Percentiles rank a stretch among this genome's conserved stretches.
phyloP scores from a whole-genome alignment of 2,113 vertebrate genomes.

The Percopsis transmontana region DNA sequence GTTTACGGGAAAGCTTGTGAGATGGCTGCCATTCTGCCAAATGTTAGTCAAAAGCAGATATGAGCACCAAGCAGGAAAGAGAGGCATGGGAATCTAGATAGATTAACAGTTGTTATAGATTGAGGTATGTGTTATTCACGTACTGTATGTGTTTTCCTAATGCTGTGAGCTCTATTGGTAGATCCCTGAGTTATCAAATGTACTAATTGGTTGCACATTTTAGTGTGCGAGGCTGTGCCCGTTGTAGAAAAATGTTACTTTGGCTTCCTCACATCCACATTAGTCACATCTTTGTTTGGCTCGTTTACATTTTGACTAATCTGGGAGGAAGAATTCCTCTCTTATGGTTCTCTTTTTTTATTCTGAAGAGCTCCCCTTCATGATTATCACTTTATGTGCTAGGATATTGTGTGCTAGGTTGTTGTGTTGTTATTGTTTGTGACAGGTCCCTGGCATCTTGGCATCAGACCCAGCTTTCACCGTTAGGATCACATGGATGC shows the following conservation, averaged over 20 bases:
- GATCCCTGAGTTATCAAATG: conserved; percentile 21
- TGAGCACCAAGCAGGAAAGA: conserved; percentile 25
- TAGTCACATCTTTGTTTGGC: conserved; percentile 68
- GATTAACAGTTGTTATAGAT: conserved; percentile 38
- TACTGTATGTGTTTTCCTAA: background rate
- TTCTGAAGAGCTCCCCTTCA: background rate
- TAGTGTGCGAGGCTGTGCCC: conserved; percentile 30
- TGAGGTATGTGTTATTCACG: conserved; percentile 20
- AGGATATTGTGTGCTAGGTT: conserved; percentile 17
- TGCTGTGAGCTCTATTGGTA: background rate
- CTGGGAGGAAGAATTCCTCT: conserved; percentile 17
- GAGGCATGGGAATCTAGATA: conserved; percentile 33
- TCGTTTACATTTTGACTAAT: conserved; percentile 60
- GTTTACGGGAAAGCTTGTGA: conserved; percentile 70
- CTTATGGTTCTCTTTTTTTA: conserved; percentile 38
- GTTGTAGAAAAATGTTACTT: conserved; percentile 22
- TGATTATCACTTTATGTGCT: background rate
- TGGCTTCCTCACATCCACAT: conserved; percentile 63
- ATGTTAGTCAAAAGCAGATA: conserved; percentile 55
- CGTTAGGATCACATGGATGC: conserved; percentile 57
- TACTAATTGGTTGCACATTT: conserved; percentile 18
- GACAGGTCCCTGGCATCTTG: conserved; percentile 57
- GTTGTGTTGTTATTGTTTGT: conserved; percentile 47
- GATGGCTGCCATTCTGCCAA: conserved; percentile 64
- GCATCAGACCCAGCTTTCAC: conserved; percentile 52